These are phyloP conservation scores for Eclectus roratus DNA, from an alignment of 2,113 vertebrate genomes.

Conservation along the genomic window DNA sequence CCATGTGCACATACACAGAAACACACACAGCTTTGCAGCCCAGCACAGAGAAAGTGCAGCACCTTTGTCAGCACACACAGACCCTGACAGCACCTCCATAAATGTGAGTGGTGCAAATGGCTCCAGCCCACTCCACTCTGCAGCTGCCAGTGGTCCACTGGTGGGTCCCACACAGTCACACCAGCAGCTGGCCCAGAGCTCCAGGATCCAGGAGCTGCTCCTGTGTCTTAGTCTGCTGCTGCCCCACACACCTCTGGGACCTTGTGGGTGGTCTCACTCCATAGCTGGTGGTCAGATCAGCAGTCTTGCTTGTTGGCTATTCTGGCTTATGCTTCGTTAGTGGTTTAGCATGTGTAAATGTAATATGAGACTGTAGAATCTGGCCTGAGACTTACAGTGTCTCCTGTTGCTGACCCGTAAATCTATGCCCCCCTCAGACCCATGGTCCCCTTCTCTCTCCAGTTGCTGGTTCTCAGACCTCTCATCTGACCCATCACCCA, in stretches of 20 bases:
- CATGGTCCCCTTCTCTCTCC: background rate
- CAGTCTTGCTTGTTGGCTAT: rapidly evolving
- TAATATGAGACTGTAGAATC: background rate
- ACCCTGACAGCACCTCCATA: background rate
- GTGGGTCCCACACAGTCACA: background rate
- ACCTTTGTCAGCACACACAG: background rate
- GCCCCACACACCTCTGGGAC: background rate
- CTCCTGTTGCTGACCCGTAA: background rate
- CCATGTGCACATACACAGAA: no score
- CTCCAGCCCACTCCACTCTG: background rate
- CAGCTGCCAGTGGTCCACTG: background rate
- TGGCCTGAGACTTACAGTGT: background rate
- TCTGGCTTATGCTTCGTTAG: background rate
- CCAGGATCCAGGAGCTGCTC: background rate
- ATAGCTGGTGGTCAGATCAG: background rate
- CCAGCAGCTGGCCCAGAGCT: background rate
- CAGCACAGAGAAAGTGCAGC: background rate
- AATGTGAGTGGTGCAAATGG: background rate
- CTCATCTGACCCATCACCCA: rapidly evolving
- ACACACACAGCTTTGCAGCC: no score
- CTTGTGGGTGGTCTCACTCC: background rate
- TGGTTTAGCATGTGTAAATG: background rate
- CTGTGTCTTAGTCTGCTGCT: background rate
- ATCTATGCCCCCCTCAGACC: background rate
- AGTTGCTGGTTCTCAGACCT: background rate